phyloP scores from a whole-genome alignment of 1,140 invertebrate genomes.

The Vollenhovia emeryi region DNA sequence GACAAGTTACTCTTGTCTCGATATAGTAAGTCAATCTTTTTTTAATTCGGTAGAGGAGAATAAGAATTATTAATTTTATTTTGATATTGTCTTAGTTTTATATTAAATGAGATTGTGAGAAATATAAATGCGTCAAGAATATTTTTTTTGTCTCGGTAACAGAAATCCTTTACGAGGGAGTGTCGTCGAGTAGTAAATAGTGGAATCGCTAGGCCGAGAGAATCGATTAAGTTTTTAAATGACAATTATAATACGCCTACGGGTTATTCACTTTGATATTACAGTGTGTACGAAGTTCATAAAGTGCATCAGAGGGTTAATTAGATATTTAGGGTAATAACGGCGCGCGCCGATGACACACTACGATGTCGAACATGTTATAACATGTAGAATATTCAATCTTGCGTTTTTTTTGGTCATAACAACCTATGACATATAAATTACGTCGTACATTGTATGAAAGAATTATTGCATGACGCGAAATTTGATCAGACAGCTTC shows the following conservation, averaged over 20 bases:
- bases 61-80: too few relatives aligned
- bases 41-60: too few relatives aligned
- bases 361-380: neutral
- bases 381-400: neutral
- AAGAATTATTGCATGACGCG: neutral
- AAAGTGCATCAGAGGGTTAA: neutral
- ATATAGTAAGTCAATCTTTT: too few relatives aligned
- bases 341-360: neutral
- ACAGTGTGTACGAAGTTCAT: constrained; percentile 6
- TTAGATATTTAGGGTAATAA: constrained; percentile 35
- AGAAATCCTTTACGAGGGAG: too few relatives aligned
- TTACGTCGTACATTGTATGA: neutral
- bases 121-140: too few relatives aligned
- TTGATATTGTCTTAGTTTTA: too few relatives aligned
- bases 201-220: neutral
- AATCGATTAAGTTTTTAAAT: constrained; percentile 5
- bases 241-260: constrained; percentile 14
- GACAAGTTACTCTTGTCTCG: too few relatives aligned
- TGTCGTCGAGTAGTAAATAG: neutral
- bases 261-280: neutral
- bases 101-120: too few relatives aligned
- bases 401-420: neutral
- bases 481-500: neutral
- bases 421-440: neutral
- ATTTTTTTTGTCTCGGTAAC: too few relatives aligned